Base-by-base conservation (phyloP, 1,140 invertebrate species). In the Sitobion miscanthi region DNA sequence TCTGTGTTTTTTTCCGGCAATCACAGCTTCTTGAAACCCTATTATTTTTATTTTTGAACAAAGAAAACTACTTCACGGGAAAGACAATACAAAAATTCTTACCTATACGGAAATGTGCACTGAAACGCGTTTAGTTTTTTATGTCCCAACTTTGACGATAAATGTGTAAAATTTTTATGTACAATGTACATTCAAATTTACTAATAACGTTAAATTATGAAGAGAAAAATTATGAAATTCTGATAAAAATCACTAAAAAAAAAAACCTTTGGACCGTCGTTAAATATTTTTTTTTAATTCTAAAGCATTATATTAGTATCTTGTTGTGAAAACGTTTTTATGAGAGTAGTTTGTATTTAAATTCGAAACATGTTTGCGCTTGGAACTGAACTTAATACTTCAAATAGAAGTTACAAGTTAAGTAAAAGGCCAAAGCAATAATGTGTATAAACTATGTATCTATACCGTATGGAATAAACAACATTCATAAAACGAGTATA, bases 1-100 rank as follows among this genome's bases (percentile, higher is more conserved):
- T 45, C 23, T 85, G 11, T 85, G 1, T 42, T 85, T 25, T 85
- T 85, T 4, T 8, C 83, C 23, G 83, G 9, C 23, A 85, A 85
- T 85, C 42, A 85, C 30, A 85, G 23, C 83, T 85, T 9, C 8
- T 42, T 6, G 62, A n/a, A n/a, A n/a, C n/a, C 62, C n/a, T 77
- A 77, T 77, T 77, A n/a, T n/a, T 77, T 57, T 77, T 77, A 77
- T 77, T 77, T 77, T 77, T 17, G 62, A 77, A n/a, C n/a, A 77
- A 77, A 77, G 4, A n/a, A 69, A 77, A 77, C 62, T 77, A n/a
- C n/a, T 77, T n/a, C 14, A n/a, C 7, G 62, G 62, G 1, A 30
- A 30, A n/a, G n/a, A 69, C 8, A 77, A 17, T n/a, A 77, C 1
- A 17, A 35, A n/a, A 77, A n/a, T 77, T 77, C n/a, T 0, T n/a